These are phyloP conservation scores for Meloe dianella DNA, from an alignment of 2,888 invertebrate species.

Conservation along the genomic window DNA sequence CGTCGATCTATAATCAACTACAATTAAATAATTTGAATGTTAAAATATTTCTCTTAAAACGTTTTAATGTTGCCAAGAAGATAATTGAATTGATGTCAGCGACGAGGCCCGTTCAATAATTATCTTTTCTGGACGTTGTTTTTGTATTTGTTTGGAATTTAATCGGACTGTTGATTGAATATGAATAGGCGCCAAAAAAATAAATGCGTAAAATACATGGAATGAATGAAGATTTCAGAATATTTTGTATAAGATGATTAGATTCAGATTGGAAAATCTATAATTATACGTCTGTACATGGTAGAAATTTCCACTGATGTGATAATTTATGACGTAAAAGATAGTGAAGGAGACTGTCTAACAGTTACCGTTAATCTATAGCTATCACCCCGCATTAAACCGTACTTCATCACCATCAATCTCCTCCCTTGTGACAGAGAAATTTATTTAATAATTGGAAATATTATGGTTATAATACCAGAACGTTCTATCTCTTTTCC, in stretches of 20 bases:
- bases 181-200: too few relatives aligned
- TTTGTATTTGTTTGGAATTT: constrained; percentile 35
- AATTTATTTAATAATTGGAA: constrained; percentile 40
- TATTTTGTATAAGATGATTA: too few relatives aligned
- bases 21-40: constrained; percentile 40
- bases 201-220: too few relatives aligned
- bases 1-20: constrained; percentile 28
- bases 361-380: neutral
- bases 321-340: constrained; percentile 3
- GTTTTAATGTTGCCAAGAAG: constrained; percentile 36
- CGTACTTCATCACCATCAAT: constrained; percentile 37
- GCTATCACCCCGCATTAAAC: constrained; percentile 21
- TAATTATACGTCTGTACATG: constrained; percentile 16
- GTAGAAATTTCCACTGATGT: constrained; percentile 18
- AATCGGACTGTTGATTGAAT: constrained; percentile 43
- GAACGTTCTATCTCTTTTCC: neutral
- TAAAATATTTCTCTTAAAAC: constrained; percentile 33
- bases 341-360: neutral
- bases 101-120: constrained; percentile 45
- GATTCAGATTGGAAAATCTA: constrained; percentile 16
- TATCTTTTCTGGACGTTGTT: constrained; percentile 30
- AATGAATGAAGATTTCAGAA: too few relatives aligned
- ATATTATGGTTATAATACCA: constrained; percentile 28
- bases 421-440: constrained; percentile 32
- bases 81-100: constrained; percentile 50